Percentiles rank a stretch among this genome's conserved stretches.
Conservation (phyloP, 1,140 invertebrate species). For the Diorhabda carinulata region DNA sequence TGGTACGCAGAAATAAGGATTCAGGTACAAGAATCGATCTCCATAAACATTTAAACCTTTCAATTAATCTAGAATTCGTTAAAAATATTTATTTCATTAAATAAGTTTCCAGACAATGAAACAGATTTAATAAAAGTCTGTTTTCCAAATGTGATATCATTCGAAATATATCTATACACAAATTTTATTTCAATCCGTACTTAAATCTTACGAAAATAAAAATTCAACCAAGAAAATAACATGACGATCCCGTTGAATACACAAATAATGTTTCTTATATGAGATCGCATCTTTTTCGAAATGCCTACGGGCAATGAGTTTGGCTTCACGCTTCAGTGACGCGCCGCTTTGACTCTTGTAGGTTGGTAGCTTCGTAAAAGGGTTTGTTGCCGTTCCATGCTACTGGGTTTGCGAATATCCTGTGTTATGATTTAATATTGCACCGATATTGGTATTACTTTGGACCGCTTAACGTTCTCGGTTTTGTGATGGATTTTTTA, state of each 20-base stretch:
- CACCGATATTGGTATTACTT: conserved; percentile 4
- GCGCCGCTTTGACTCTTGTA: conserved; percentile 1
- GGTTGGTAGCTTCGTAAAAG: neutral
- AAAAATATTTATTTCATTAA: no score
- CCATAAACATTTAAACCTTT: no score
- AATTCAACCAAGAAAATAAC: conserved; percentile 2
- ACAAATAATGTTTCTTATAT: conserved; percentile 3
- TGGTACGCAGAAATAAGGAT: no score
- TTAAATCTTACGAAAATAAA: neutral
- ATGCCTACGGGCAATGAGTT: neutral
- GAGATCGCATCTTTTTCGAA: conserved; percentile 1
- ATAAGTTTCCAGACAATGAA: no score
- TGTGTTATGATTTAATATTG: conserved; percentile 3
- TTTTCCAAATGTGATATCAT: no score
- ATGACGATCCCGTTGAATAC: conserved; percentile 1
- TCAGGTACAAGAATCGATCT: no score
- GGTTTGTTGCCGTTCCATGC: neutral
- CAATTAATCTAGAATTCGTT: no score
- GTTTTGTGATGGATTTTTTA: neutral
- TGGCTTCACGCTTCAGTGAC: conserved; percentile 5
- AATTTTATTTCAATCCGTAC: neutral
- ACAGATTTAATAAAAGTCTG: no score
- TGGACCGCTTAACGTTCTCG: neutral
- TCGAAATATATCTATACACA: no score
- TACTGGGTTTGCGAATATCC: neutral